phyloP scores from a whole-genome alignment of 1,140 invertebrate genomes.

The Stegodyphus dumicola region DNA sequence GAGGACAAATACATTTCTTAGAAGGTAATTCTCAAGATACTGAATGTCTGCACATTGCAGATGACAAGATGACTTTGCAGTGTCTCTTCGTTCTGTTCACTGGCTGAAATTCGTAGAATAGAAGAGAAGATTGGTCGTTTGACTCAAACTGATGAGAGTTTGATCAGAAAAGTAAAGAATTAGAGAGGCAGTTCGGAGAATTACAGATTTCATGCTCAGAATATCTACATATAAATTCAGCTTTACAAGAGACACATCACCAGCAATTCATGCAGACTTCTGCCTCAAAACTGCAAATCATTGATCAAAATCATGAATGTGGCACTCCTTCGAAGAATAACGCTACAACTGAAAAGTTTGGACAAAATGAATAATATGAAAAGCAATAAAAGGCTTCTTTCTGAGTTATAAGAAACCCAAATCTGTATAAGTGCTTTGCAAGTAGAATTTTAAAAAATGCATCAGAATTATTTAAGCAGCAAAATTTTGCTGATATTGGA shows the following conservation, averaged over 20 bases:
- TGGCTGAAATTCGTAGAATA: slow-evolving; percentile 49
- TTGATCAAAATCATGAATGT: slow-evolving; percentile 44
- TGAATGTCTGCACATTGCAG: slow-evolving; percentile 15
- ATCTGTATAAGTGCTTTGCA: not conserved
- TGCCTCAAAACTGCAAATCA: slow-evolving; percentile 36
- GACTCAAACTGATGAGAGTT: slow-evolving; percentile 38
- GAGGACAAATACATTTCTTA: slow-evolving; percentile 57
- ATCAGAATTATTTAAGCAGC: too few species aligned
- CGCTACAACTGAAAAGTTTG: not conserved
- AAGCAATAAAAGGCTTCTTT: slow-evolving; percentile 29
- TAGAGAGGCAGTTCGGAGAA: slow-evolving; percentile 21
- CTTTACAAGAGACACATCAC: slow-evolving; percentile 44
- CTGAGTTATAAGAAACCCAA: slow-evolving; percentile 6
- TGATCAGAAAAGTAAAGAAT: slow-evolving; percentile 46
- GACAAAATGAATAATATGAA: slow-evolving; percentile 29
- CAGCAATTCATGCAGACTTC: slow-evolving; percentile 49
- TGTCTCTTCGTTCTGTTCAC: slow-evolving; percentile 52
- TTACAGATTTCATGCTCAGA: slow-evolving; percentile 14
- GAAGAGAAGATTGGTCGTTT: slow-evolving; percentile 56
- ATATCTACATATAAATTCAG: slow-evolving; percentile 24
- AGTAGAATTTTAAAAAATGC: slow-evolving; percentile 12
- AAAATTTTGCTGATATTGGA: too few species aligned
- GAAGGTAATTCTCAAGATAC: slow-evolving; percentile 41
- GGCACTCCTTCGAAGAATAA: slow-evolving; percentile 17
- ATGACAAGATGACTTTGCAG: slow-evolving; percentile 42